Evolutionary conservation across 2,113 vertebrate species (phyloP), one percentile per base, ranked within the genome.

Genomic region (Dasyurus viverrinus): DNA sequence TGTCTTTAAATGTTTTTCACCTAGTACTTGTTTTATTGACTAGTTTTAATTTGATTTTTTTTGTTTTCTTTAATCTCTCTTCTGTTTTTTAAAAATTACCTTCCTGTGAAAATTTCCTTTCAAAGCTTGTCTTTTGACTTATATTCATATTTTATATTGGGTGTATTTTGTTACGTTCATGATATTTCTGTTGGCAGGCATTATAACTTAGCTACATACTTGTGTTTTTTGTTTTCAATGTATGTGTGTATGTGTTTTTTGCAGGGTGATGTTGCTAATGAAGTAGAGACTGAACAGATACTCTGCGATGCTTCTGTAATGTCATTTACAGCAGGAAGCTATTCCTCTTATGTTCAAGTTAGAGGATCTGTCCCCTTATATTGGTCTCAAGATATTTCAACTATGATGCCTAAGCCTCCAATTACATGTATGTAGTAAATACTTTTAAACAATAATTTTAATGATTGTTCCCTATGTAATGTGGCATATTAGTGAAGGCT

Each of bases 331-430:
- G 99, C 99, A 0, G 99, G 99, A 94, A 99, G 99, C 97, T 99
- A 99, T 50, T 99, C 99, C n/a, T 99, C 99, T 8, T 99, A 99
- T 0, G 99, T 99, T 68, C 99, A 99, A 98, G 99, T 99, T 89
- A 99, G 99, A 98, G 99, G 99, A 91, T 99, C 99, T 1, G 99
- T 99, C 89, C 99, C 99, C 23, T 99, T 99, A 2, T 99, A 99
- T 98, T 99, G 99, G 99, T 99, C 99, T 96, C 99, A 99, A 97
- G 99, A 99, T 98, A 99, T 99, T 98, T 99, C 99, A 93, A 99
- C 99, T 93, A 99, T 99, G 99, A 99, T 99, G 99, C 99, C 99
- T 36, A 99, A 99, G 93, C 99, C 99, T 30, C 99, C 99, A 0
- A 99, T 99, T 98, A 99, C 99, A 96, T 90, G 99, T 99, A 98